Base-by-base conservation (phyloP, 2,888 invertebrate genomes). In the Brenthis ino region DNA sequence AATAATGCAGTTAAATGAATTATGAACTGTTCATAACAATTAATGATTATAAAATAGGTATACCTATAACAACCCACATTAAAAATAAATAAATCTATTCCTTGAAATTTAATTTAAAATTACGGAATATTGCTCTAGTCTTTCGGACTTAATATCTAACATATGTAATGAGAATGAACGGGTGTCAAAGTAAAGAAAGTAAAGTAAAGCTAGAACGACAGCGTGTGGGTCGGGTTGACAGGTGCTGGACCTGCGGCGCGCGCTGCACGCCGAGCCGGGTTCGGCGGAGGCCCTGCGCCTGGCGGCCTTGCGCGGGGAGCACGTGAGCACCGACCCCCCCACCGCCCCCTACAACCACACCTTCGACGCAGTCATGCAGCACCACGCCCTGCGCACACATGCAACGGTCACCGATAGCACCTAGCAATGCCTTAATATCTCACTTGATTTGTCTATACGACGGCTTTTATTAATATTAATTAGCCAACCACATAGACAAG, bases 171-270 rank as follows among this genome's bases (percentile, higher is more conserved):
- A 47, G 48, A 12, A 60, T 28, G 60, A 48, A 48, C 24, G 60
- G 58, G 48, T 60, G 58, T 28, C 58, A 60, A 60, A 60, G 58
- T 47, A 60, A 60, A 28, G 48, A 24, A 60, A 50, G 58, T 60
- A 48, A 48, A 8, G 58, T 48, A 47, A 60, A 60, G 28, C 28
- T 14, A 60, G 53, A 37, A 66, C 60, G 68, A 69, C 71, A 72
- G 70, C 68, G 70, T 75, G 77, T 80, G 77, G 80, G 77, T 76
- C 78, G 77, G 83, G 85, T 82, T 80, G 92, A 86, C 94, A 96
- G 96, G 96, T 96, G 93, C 94, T 96, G 94, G 96, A 96, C 93
- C 94, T 96, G 88, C 95, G 96, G 93, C 95, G 96, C 89, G 96
- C 96, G 85, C 95, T 96, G 90, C 96, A 96, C 93, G 96, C 96